Base-by-base conservation (phyloP, 92 coral and sea anemone species). In the Galaxea fascicularis region DNA sequence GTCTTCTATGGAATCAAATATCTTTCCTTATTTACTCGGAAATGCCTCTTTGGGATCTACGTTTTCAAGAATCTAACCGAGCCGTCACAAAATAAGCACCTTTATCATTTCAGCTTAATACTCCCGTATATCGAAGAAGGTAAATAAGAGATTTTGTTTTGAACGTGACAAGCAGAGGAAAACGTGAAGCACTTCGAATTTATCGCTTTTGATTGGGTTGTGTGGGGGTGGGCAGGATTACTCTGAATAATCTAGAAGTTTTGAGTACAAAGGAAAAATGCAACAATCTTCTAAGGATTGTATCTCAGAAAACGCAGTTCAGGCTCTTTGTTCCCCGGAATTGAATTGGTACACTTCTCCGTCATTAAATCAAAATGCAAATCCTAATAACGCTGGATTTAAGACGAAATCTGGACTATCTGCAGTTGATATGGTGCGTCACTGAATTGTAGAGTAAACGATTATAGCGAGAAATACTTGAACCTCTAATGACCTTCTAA, bases 141-240 rank as follows among this genome's bases (percentile, higher is more conserved):
- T 8, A 26, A 54, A 51, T 14, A 28, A 14, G 21, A 31, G 12
- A 28, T 29, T 51, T 4, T 26, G 1, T 65, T 28, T 46, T 12
- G 5, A 41, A 46, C 65, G 66, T 65, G 76, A 67, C 66, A 66
- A 79, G 65, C 21, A n/a, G 46, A 26, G 46, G 35, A 79, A 79
- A 49, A 22, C 75, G 74, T 79, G 82, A 62, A 77, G 59, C 57
- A 41, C 71, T 66, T 30, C 15, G 65, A 28, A 52, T 51, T 79
- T 79, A 79, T 79, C 84, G 30, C 84, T 51, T 30, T 79, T 71
- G 30, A 21, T 73, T 28, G 68, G 30, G 22, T 71, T 31, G 51
- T 79, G 84, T 66, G 84, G 84, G 51, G 65, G 84, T 66, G 84
- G 84, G 69, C 28, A 67, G 75, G 84, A 79, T 79, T 79, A 79